phyloP scores from a whole-genome alignment of 2,113 vertebrate genomes.

The Hippolais icterina region DNA sequence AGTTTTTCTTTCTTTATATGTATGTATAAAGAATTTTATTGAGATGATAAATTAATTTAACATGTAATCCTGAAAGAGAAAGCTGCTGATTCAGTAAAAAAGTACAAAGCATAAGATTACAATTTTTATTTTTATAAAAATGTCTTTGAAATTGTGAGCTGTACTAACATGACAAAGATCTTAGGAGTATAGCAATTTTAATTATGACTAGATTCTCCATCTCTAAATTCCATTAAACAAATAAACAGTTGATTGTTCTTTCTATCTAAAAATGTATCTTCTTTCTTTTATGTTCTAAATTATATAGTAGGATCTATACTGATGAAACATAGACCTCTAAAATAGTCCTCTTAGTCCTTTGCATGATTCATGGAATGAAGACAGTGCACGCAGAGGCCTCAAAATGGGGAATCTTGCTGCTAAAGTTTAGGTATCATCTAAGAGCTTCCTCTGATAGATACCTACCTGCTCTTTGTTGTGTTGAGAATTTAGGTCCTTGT shows the following conservation, averaged over 20 bases:
- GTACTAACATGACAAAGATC: neutral
- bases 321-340: neutral
- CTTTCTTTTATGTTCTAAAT: neutral
- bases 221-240: neutral
- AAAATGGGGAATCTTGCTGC: neutral
- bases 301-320: neutral
- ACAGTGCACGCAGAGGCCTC: neutral
- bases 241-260: neutral
- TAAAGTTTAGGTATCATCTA: neutral
- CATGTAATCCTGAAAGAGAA: conserved; percentile 42
- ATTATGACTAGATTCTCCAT: neutral
- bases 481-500: neutral
- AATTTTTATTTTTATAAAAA: conserved; percentile 59
- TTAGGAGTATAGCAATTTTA: conserved; percentile 34
- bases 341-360: neutral
- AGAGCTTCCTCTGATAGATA: neutral
- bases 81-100: conserved; percentile 65
- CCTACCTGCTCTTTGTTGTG: neutral
- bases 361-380: neutral
- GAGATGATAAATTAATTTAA: conserved; percentile 66
- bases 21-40: conserved; percentile 60
- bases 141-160: conserved; percentile 30
- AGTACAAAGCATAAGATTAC: conserved; percentile 47
- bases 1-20: conserved; percentile 43
- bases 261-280: neutral